phyloP scores from a whole-genome alignment of 2,888 invertebrate species.

The Sclerodermus sp. region DNA sequence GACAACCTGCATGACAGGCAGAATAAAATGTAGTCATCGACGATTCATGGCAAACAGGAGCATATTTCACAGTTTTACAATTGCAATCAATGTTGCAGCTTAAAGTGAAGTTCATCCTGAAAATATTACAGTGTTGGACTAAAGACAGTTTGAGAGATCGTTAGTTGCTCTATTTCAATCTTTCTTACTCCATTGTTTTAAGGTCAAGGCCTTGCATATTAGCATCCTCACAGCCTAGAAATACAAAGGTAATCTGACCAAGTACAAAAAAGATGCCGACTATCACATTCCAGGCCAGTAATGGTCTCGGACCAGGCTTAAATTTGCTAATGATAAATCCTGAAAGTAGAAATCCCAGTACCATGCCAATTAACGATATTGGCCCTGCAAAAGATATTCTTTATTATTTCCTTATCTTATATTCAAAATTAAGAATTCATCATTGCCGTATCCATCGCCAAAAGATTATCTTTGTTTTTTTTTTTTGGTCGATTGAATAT shows the following conservation, averaged over 20 bases:
- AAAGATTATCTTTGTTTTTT: too few species aligned
- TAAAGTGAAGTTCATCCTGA: slow-evolving; percentile 60
- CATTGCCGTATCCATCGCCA: too few species aligned
- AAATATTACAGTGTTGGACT: slow-evolving; percentile 1
- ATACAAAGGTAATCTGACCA: slow-evolving; percentile 62
- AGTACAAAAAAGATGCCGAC: slow-evolving; percentile 62
- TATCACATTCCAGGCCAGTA: slow-evolving; percentile 67
- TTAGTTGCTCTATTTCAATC: not conserved
- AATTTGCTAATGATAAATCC: slow-evolving; percentile 66
- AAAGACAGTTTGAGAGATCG: not conserved
- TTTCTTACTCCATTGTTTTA: slow-evolving; percentile 46
- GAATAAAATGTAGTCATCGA: slow-evolving; percentile 68
- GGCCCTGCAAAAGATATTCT: slow-evolving; percentile 54
- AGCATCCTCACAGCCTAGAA: slow-evolving; percentile 60
- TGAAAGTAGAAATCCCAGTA: slow-evolving; percentile 64
- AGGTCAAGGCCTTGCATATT: slow-evolving; percentile 51
- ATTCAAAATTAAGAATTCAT: too few species aligned
- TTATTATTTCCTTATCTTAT: too few species aligned
- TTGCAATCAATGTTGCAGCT: slow-evolving; percentile 65
- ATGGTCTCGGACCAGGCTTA: slow-evolving; percentile 62
- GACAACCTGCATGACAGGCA: slow-evolving; percentile 75
- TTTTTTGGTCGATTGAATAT: too few species aligned
- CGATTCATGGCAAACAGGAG: slow-evolving; percentile 66
- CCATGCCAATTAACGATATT: slow-evolving; percentile 64
- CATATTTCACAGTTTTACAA: slow-evolving; percentile 64